Evolutionary conservation across 2,797 vertebrate species (phyloP), one percentile per base, ranked within the genome.

Genomic region (Poeciliopsis gracilis): DNA sequence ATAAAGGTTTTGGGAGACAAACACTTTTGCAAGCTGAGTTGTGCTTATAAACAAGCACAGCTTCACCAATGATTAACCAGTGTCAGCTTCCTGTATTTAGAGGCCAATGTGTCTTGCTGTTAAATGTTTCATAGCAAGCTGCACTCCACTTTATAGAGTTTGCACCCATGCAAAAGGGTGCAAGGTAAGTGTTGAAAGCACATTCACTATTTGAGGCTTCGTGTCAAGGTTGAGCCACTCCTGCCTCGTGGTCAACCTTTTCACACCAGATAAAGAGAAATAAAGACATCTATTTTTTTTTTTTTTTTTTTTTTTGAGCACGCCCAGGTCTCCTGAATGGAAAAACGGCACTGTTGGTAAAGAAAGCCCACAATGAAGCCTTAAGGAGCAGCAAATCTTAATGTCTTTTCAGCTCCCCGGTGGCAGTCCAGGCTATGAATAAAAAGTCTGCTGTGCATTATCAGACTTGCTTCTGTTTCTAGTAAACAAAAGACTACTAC

Each of bases 201-300:
- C 80, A 90, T 90, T 89, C 81, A 82, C 81, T 63, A 75, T 90
- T 88, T 89, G 83, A 87, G 85, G 73, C 82, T 84, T 87, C 75
- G 78, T 89, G 90, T 92, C 88, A 90, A 91, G 90, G 90, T 89
- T 92, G 85, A 86, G 89, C 86, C 91, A 89, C 89, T 90, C 83
- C 85, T 92, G 90, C 79, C 86, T 91, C 87, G 80, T 82, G 81
- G 78, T 77, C 87, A 92, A 94, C 91, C 95, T 92, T 92, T 93
- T 92, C 86, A 92, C 87, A 86, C 75, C 51, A 90, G 90, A 90
- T 89, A 87, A 91, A 87, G 77, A 82, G 87, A 72, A 59, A 57
- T 87, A 81, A 84, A 88, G 15, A 33, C 59, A 33, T 33, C 11
- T 57, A 5, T 10, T 72, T 18, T 36, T 53, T 73, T 73, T 72